phyloP scores from a whole-genome alignment of 2,113 vertebrate species.

The Macquaria australasica region DNA sequence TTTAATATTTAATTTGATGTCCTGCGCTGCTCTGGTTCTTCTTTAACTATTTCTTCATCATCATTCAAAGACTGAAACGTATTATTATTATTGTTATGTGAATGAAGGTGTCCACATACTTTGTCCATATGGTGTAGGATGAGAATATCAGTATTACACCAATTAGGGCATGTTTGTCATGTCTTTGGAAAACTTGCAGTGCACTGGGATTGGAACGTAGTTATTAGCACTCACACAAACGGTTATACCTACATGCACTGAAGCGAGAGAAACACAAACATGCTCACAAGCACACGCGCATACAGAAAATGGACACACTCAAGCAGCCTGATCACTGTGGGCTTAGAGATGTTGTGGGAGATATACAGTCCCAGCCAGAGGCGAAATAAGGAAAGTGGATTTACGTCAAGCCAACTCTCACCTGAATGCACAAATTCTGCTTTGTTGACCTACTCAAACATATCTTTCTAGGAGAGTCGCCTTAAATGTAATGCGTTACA shows the following conservation, averaged over 20 bases:
- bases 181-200: background rate
- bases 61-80: background rate
- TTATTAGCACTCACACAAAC: background rate
- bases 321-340: background rate
- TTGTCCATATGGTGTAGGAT: background rate
- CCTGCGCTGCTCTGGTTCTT: background rate
- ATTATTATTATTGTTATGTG: background rate
- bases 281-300: background rate
- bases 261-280: background rate
- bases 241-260: background rate
- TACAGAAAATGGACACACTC: background rate
- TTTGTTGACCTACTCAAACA: background rate
- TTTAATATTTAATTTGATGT: background rate
- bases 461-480: background rate
- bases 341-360: background rate
- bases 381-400: background rate
- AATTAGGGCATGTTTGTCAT: background rate
- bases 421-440: background rate
- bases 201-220: background rate
- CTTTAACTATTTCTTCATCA: background rate
- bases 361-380: background rate
- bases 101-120: background rate
- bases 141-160: background rate
- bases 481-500: too few relatives aligned
- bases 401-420: conserved; percentile 9